Base-by-base conservation (phyloP, 2,113 vertebrate species). In the Anarrhichthys ocellatus region DNA sequence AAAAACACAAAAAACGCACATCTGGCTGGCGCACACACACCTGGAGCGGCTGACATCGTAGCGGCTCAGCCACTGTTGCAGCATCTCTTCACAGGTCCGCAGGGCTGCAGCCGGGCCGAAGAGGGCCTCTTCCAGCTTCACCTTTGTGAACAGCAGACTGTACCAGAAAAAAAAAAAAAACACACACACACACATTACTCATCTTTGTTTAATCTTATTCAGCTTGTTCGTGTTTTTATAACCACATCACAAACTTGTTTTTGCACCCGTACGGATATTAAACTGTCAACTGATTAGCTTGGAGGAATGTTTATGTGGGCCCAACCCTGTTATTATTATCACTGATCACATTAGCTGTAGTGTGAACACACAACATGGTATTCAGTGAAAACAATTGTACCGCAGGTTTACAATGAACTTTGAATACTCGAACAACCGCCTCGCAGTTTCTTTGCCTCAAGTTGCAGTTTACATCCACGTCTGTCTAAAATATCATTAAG, bases 91-190 rank as follows among this genome's bases (percentile, higher is more conserved):
- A 85, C 98, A 99, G 13, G 97, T 98, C 92, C 96, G 96, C 20
- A 99, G 95, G 56, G 98, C 98, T 68, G 94, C 95, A 78, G 96
- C 94, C 0, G 98, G 96, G 76, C 98, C 97, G 78, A 95, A 95
- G 61, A 97, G 92, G 2, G 92, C 87, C 91, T 97, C 96, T 82
- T 98, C 96, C 81, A 99, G 95, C 94, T 97, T 99, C 72, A 96
- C 96, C 93, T 99, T 99, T 50, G 97, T 99, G 92, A 99, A 98
- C 84, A 99, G 94, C 89, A 99, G 93, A 92, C 98, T 99, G 91
- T 4, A 88, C 9, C 44, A 78, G 11, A 73, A 77, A 73, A 72
- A 42, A 36, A 1, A 29, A 2, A 29, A 29, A 29, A 29, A 86
- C 62, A 76, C 70, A 81, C 29, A 46, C 38, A 68, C 48, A 54